phyloP scores from a whole-genome alignment of 2,888 invertebrate species.

The Magallana nippona region DNA sequence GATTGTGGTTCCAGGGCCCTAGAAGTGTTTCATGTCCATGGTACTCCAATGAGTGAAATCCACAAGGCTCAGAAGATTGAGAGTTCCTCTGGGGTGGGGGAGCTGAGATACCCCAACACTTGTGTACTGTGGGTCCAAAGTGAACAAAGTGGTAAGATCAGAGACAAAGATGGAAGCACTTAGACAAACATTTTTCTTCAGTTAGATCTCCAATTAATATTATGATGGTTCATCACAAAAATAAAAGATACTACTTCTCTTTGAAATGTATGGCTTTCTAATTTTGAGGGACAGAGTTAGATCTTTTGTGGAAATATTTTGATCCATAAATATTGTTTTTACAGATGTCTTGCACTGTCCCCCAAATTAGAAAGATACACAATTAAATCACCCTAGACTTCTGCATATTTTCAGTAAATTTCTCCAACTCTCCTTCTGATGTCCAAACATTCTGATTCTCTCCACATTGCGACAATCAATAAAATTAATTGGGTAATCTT shows the following conservation, averaged over 20 bases:
- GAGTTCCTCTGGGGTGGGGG: slow-evolving; percentile 64
- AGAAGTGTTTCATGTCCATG: slow-evolving; percentile 87
- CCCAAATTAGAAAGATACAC: no score
- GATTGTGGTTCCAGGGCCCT: slow-evolving; percentile 84
- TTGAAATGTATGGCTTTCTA: no score
- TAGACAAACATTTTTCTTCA: not conserved
- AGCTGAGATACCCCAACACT: slow-evolving; percentile 87
- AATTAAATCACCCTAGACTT: no score
- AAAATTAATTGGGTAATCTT: no score
- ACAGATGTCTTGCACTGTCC: no score
- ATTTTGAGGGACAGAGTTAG: no score
- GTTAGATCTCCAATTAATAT: no score
- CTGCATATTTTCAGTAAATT: no score
- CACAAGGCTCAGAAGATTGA: slow-evolving; percentile 85
- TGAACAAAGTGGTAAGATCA: slow-evolving; percentile 84
- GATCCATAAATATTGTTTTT: not conserved
- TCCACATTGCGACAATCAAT: no score
- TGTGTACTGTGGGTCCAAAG: slow-evolving; percentile 92
- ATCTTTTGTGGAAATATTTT: not conserved
- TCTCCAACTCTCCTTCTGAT: no score
- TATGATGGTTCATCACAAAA: not conserved
- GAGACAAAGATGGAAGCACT: no score
- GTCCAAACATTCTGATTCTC: no score
- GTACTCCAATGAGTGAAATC: slow-evolving; percentile 86
- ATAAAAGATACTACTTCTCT: not conserved